Evolutionary conservation across 2,797 vertebrate genomes (phyloP).

Genomic region (Cheirogaleus major): DNA sequence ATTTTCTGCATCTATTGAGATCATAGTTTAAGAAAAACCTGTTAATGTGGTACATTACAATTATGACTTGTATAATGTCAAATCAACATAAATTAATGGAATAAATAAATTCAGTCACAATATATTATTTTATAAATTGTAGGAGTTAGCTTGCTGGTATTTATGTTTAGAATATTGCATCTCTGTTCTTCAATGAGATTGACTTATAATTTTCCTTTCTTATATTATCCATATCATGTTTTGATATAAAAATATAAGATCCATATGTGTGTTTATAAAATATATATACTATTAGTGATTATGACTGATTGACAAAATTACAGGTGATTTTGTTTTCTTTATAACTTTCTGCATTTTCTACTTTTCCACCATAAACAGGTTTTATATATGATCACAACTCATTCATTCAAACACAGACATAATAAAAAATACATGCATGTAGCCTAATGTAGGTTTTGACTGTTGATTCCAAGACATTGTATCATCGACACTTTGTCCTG

Average conservation of each 20-base stretch:
- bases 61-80: neutral
- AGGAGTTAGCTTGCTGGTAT: neutral
- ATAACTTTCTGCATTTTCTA: neutral
- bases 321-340: constrained; percentile 9
- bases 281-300: neutral
- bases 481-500: neutral
- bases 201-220: neutral
- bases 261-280: neutral
- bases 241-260: neutral
- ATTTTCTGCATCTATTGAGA: constrained; percentile 6
- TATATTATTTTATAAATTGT: constrained; percentile 5
- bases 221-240: neutral
- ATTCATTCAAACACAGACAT: neutral
- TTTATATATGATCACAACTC: neutral
- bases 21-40: neutral
- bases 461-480: neutral
- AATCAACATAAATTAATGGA: neutral
- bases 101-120: neutral
- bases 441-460: neutral
- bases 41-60: neutral
- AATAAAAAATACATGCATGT: neutral
- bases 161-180: constrained; percentile 22
- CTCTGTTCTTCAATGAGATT: neutral
- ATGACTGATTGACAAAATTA: neutral
- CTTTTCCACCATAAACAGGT: neutral